Evolutionary conservation across 2,797 vertebrate species (phyloP), one percentile per base, ranked within the genome.

Genomic region (Psittacula echo): DNA sequence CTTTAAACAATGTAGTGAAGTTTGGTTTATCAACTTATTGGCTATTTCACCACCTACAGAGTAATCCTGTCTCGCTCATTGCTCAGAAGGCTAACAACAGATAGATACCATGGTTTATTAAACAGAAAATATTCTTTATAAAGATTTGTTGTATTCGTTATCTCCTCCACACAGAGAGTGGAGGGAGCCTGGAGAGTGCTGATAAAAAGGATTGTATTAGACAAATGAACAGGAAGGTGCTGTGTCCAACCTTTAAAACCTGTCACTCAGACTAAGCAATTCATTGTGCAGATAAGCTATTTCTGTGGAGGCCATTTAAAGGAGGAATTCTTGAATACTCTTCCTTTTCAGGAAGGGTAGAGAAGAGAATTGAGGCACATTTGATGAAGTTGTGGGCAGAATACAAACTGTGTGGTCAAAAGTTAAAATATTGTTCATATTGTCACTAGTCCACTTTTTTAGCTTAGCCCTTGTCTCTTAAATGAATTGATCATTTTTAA

Each of bases 131-230:
- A 67, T 30, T 86, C 34, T 84, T 84, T 0, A 50, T 41, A 90
- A 83, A 86, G 39, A 26, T 90, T 68, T 61, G 15, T 23, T 90
- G 1, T 5, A 18, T 91, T 92, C 1, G 4, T 95, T 97, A 96
- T 97, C 93, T 95, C 20, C 60, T 34, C 15, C 1, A 0, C 79
- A 54, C 92, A 93, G 92, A 71, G 62, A 72, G 48, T 17, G 56
- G 34, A 93, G 74, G 2, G 2, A 94, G 87, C 51, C 93, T 96
- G 96, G 39, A 93, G 51, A 64, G 48, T 92, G 85, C 78, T 87
- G 94, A 96, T 97, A 96, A 96, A 94, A 92, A 79, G 67, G 56
- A 41, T 30, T 86, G 45, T 67, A 54, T 32, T 48, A 39, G 54
- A 68, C 60, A 72, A 94, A 71, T 78, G 76, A 81, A 91, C 68